These are phyloP conservation scores for Acanthurus tractus DNA, from an alignment of 2,797 vertebrate species.

Conservation along the genomic window DNA sequence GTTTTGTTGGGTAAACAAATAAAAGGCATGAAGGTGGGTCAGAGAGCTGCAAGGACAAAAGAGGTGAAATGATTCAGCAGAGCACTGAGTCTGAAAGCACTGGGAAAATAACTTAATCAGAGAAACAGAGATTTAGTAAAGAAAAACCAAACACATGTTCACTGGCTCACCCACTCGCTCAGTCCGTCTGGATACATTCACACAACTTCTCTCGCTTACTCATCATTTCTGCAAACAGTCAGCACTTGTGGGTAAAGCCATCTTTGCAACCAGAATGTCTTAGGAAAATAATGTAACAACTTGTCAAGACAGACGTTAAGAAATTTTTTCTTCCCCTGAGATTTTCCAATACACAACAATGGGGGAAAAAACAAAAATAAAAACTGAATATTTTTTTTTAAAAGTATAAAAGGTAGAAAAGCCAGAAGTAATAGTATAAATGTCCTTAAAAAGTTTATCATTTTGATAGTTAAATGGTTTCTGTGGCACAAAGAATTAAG, in stretches of 20 bases:
- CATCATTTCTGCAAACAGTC: slow-evolving; percentile 47
- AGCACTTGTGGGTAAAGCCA: slow-evolving; percentile 45
- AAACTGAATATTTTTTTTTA: no score
- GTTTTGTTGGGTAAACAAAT: slow-evolving; percentile 80
- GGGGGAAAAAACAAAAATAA: no score
- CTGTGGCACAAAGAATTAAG: no score
- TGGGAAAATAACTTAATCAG: neutral
- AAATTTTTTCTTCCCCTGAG: no score
- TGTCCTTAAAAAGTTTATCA: no score
- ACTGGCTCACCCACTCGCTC: slow-evolving; percentile 31
- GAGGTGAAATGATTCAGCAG: neutral
- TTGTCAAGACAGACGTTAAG: slow-evolving; percentile 37
- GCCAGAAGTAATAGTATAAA: no score
- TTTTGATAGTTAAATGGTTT: no score
- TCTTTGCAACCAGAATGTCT: slow-evolving; percentile 48
- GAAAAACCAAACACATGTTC: slow-evolving; percentile 53
- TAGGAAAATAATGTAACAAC: slow-evolving; percentile 38
- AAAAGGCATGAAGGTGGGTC: slow-evolving; percentile 46
- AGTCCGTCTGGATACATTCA: slow-evolving; percentile 40
- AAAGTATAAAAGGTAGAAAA: no score
- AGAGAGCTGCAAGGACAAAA: slow-evolving; percentile 28
- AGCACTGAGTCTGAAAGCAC: no score
- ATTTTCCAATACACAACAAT: no score
- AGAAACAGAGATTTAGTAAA: slow-evolving; percentile 17
- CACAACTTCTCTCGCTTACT: slow-evolving; percentile 58